Conservation (phyloP, 2,888 invertebrate genomes). For the Cepaea hortensis region DNA sequence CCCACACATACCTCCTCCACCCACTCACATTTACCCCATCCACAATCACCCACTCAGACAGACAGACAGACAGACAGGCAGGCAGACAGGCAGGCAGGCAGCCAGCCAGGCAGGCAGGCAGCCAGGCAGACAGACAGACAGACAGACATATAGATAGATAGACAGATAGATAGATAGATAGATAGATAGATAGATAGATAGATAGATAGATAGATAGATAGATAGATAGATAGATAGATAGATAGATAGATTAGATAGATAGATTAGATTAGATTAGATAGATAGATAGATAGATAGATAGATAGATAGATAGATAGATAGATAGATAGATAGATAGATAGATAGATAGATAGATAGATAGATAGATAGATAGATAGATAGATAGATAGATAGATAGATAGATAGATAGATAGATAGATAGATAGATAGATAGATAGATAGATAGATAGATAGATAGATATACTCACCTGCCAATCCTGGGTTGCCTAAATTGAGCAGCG, state of each 20-base stretch:
- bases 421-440: slow-evolving; percentile 4
- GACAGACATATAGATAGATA: slow-evolving; percentile 12
- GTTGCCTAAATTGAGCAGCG: too few species aligned
- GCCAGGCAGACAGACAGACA: slow-evolving; percentile 14
- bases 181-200: slow-evolving; percentile 19
- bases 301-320: slow-evolving; percentile 15
- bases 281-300: slow-evolving; percentile 19
- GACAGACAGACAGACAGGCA: slow-evolving; percentile 19
- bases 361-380: slow-evolving; percentile 7
- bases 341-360: slow-evolving; percentile 7
- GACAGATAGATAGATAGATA: slow-evolving; percentile 19
- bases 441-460: neutral
- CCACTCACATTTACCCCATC: too few species aligned
- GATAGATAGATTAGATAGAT: slow-evolving; percentile 6
- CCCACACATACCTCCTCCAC: too few species aligned
- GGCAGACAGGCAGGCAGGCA: slow-evolving; percentile 19
- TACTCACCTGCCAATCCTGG: too few species aligned
- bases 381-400: slow-evolving; percentile 3
- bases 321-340: slow-evolving; percentile 16
- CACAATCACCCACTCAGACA: too few species aligned
- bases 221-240: slow-evolving; percentile 19
- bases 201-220: slow-evolving; percentile 19
- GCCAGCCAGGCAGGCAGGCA: slow-evolving; percentile 6
- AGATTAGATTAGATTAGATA: neutral
- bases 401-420: slow-evolving; percentile 7